Evolutionary conservation across 1,140 invertebrate genomes (phyloP), one percentile per base, ranked within the genome.

Genomic region (Ceratitis capitata): DNA sequence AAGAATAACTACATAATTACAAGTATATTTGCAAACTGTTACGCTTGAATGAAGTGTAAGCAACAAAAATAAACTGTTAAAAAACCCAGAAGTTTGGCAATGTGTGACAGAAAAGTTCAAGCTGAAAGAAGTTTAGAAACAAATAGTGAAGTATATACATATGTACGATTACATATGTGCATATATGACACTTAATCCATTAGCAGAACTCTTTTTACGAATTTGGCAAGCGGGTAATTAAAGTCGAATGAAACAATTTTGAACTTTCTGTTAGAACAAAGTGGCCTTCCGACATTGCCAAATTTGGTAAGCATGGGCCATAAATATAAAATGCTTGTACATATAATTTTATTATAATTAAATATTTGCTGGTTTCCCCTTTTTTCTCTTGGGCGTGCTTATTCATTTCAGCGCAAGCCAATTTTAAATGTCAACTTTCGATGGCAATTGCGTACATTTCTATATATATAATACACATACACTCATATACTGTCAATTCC

Each of bases 241-340:
- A 69, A 69, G 39, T 6, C 29, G 61, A 69, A 69, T 69, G 35
- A n/a, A 32, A 69, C 29, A 69, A 69, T 35, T 69, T 69, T 35
- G 32, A 69, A 35, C 32, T 42, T 23, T 78, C 16, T 42, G 42
- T 4, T 78, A 23, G n/a, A n/a, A 78, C 19, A 78, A 45, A 78
- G 39, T 42, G 39, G 23, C 69, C 69, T 78, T 78, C 35, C 69
- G 39, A 45, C 69, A 14, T 42, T 78, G 69, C 69, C 69, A 78
- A 78, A 78, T 78, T 78, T 78, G 69, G 69, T 1, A 10, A 45
- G 69, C 19, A 6, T 23, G 23, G 19, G 14, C 32, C 23, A 78
- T 78, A 78, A 26, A 78, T 78, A 78, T 45, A 56, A 64, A 45
- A 78, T 45, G 5, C 4, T 45, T 78, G n/a, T n/a, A n/a, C n/a